Evolutionary conservation across 2,888 invertebrate species (phyloP), one percentile per base, ranked within the genome.

Genomic region (Archips xylosteana): DNA sequence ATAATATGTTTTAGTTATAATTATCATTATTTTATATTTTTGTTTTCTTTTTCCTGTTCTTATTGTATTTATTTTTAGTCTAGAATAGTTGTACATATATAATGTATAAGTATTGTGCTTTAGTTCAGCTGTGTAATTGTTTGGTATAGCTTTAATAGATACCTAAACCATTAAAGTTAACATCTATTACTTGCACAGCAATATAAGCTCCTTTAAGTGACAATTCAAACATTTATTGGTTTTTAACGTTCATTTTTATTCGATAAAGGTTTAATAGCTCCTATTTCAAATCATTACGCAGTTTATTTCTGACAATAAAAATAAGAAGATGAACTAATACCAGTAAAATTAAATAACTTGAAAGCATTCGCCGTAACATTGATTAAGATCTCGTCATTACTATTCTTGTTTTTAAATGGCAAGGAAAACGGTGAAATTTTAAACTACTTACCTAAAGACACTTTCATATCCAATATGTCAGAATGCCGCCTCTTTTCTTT

Each of bases 401-500:
- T n/a, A 71, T 60, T 69, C 60, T 69, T 70, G 13, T 32, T 60
- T 12, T 63, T 9, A 75, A 77, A 82, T 84, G 85, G 83, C 86
- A 87, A 85, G 81, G 77, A 84, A 63, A 68, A 78, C 80, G 84
- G n/a, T 60, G 9, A 78, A 36, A 15, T 8, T 51, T 34, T 45
- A 70, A 66, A 78, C 10, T 54, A 86, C 84, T 83, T 85, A 94
- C 94, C 94, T 81, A 91, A 78, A 12, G 94, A 94, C 42, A 90
- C 93, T 76, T 89, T 91, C 83, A 92, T 90, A 76, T 94, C 94
- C 68, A 94, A 85, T 76, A 94, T 93, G 78, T 94, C 94, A 0
- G 94, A 94, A 76, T 93, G 91, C 79, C 94, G 81, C 77, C 94
- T 84, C 79, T 86, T 91, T 77, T 94, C 94, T 75, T 93, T 93